Conservation (phyloP, 2,113 vertebrate species). For the Cryptomyrus ogoouensis region DNA sequence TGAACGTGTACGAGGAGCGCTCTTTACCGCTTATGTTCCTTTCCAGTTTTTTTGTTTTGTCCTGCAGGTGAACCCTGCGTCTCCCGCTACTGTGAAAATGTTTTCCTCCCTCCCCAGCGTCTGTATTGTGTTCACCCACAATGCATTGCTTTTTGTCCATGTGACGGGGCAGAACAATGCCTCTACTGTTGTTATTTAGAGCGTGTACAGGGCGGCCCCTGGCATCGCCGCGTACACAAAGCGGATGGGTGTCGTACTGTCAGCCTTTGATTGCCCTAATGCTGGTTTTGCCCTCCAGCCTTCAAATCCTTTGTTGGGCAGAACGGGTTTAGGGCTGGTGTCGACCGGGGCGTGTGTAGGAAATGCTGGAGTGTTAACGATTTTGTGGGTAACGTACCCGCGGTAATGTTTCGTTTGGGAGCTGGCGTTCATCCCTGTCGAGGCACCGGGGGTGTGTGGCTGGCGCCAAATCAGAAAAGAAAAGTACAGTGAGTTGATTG, state of each 20-base stretch:
- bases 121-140: neutral
- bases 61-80: neutral
- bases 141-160: neutral
- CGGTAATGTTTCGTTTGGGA: neutral
- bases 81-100: neutral
- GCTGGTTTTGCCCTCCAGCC: neutral
- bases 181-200: neutral
- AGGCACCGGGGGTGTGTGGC: neutral
- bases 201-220: neutral
- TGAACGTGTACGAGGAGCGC: slow-evolving; percentile 6
- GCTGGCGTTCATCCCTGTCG: neutral
- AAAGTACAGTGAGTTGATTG: slow-evolving; percentile 1
- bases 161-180: neutral
- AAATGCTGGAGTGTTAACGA: neutral
- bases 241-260: neutral
- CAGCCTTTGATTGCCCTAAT: neutral
- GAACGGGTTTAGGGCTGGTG: slow-evolving; percentile 5
- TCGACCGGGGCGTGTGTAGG: neutral
- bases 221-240: neutral
- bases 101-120: neutral
- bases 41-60: neutral
- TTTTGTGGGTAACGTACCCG: neutral
- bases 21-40: neutral
- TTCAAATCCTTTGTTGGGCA: neutral
- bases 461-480: neutral